Evolutionary conservation across 2,888 invertebrate genomes (phyloP).

Genomic region (Tricholauxania praeusta): DNA sequence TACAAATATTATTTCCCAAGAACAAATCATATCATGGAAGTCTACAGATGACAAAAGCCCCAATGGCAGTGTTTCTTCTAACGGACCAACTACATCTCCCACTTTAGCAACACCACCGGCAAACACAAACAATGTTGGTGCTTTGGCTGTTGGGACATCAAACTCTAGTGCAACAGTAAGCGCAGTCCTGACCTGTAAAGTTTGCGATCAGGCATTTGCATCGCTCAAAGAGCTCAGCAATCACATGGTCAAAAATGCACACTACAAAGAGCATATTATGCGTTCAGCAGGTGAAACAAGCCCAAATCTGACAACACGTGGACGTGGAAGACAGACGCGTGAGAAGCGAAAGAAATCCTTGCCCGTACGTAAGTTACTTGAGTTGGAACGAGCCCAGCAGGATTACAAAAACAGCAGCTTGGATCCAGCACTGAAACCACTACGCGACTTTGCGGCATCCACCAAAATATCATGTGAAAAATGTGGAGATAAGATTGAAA

Average conservation of each 20-base stretch:
- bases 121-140: conserved; percentile 23
- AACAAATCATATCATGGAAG: conserved; percentile 96
- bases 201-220: conserved; percentile 95
- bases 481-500: conserved; percentile 95
- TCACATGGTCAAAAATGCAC: conserved; percentile 97
- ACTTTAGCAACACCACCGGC: conserved; percentile 35
- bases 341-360: conserved; percentile 94
- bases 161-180: conserved; percentile 81
- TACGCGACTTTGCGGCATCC: conserved; percentile 71
- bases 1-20: conserved; percentile 97
- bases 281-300: conserved; percentile 81
- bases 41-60: conserved; percentile 86
- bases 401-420: conserved; percentile 82
- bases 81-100: conserved; percentile 57
- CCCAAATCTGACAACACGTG: conserved; percentile 55
- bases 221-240: conserved; percentile 95
- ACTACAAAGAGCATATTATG: conserved; percentile 97
- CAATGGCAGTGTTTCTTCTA: conserved; percentile 68
- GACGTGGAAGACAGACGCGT: conserved; percentile 82
- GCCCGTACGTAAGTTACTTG: conserved; percentile 89
- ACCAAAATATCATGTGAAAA: conserved; percentile 93
- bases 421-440: conserved; percentile 68
- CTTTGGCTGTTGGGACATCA: conserved; percentile 48
- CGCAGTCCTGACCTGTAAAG: conserved; percentile 96
- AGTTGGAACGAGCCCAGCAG: conserved; percentile 89